Base-by-base conservation (phyloP, 2,888 invertebrate genomes). In the Ectemnius continuus region DNA sequence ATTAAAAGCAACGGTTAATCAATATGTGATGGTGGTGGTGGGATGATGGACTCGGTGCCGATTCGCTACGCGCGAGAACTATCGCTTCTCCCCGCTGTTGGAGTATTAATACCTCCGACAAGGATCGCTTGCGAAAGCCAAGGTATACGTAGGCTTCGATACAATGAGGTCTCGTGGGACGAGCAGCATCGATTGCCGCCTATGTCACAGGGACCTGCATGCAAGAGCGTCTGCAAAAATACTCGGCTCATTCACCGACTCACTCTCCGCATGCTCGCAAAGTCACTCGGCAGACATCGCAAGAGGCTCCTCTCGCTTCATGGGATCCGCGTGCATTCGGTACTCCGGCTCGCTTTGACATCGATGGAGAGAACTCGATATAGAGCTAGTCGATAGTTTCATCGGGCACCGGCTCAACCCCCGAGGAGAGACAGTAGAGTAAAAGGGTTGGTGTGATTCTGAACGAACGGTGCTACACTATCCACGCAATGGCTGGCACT, bases 401-500 rank as follows among this genome's bases (percentile, higher is more conserved):
- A 36, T 16, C 63, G 18, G 65, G 58, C n/a, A 26, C 66, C 72
- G 59, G 61, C 72, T 62, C 67, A 73, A 75, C 73, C 75, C 73
- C 20, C 5, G 57, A 23, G 20, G 18, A 58, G 23, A 23, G 57
- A n/a, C 18, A 23, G n/a, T n/a, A n/a, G 23, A 18, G 20, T 68
- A 67, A 68, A 64, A 75, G 67, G 67, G 73, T 57, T 63, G 61
- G 61, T 73, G 70, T 70, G 36, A 36, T 36, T 36, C 36, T 36
- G 36, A 36, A 36, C 36, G 36, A 36, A 36, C 36, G 36, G 56
- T 57, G 26, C 28, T 23, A 26, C 58, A 28, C 47, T 26, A 20
- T 36, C 36, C 70, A n/a, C 16, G 67, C 52, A 63, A 67, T 74
- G 74, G 69, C 76, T 78, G 79, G 81, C 83, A 82, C 84, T 87